Evolutionary conservation across 2,113 vertebrate species (phyloP), one percentile per base, ranked within the genome.

Genomic region (Reinhardtius hippoglossoides): DNA sequence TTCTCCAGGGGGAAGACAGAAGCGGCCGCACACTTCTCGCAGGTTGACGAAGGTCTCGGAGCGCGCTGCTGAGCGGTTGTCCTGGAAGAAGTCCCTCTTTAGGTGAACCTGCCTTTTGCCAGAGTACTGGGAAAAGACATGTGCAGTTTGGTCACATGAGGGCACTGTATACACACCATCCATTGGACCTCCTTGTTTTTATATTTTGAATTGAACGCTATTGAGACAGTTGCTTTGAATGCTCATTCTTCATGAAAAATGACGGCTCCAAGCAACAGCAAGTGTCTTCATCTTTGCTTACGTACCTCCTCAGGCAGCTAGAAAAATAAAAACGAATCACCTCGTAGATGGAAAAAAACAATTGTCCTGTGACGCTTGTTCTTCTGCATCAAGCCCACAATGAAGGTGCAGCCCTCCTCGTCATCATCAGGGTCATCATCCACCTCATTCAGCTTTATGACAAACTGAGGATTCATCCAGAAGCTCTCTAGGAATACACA

Each of bases 301-400:
- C 89, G 0, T 94, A 96, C 94, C 95, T 96, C 95, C 57, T 90
- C 74, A 64, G 96, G 95, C 67, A 97, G 84, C 95, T 96, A 84
- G 82, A 78, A 84, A 85, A 1, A 76, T 0, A 71, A 46, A 74
- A 73, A 59, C 4, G 87, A 26, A 7, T 15, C 0, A 96, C 96
- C 93, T 95, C 86, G 50, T 96, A 96, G 71, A 97, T 48, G 0
- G 95, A n/a, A 92, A 13, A 91, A 97, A 71, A 96, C 95, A 0
- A 97, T 94, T n/a, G n/a, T 5, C 27, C 27, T n/a, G n/a, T n/a
- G n/a, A 21, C 96, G 93, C 23, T 78, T 88, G 71, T 96, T 95
- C 90, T 97, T 98, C 93, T 97, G 97, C 93, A 97, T 96, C 79
- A 97, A 84, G 16, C 95, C 96, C 76, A 97, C 88, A 56, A 97